phyloP scores from a whole-genome alignment of 2,113 vertebrate species.

The Genyomyrus donnyi region DNA sequence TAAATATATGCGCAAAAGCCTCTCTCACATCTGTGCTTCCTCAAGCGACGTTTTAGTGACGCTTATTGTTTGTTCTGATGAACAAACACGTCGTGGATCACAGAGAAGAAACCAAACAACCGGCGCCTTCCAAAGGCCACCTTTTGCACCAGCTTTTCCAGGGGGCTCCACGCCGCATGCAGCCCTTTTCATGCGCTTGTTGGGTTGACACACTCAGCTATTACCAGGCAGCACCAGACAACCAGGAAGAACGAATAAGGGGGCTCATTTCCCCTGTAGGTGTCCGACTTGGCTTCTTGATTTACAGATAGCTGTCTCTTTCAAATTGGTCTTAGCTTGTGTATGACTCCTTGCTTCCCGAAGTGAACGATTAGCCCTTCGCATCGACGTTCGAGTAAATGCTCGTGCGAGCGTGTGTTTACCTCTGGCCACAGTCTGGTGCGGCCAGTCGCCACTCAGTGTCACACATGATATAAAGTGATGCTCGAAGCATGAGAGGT shows the following conservation, averaged over 20 bases:
- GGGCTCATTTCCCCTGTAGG: constrained; percentile 7
- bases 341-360: background rate
- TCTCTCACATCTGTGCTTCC: background rate
- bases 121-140: background rate
- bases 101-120: background rate
- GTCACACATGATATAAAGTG: background rate
- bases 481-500: background rate
- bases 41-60: background rate
- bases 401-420: background rate
- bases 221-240: constrained; percentile 27
- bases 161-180: background rate
- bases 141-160: background rate
- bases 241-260: constrained; percentile 29
- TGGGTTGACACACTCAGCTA: constrained; percentile 28
- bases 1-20: background rate
- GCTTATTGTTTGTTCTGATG: background rate
- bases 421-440: background rate
- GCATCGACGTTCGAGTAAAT: background rate
- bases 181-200: background rate
- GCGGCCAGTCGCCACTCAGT: background rate
- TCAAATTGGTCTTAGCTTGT: background rate
- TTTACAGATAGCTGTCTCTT: background rate
- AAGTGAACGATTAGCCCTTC: background rate
- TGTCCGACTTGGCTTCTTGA: constrained; percentile 31
- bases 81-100: background rate